Evolutionary conservation across 1,140 invertebrate species (phyloP), one percentile per base, ranked within the genome.

Genomic region (Coelopa frigida): DNA sequence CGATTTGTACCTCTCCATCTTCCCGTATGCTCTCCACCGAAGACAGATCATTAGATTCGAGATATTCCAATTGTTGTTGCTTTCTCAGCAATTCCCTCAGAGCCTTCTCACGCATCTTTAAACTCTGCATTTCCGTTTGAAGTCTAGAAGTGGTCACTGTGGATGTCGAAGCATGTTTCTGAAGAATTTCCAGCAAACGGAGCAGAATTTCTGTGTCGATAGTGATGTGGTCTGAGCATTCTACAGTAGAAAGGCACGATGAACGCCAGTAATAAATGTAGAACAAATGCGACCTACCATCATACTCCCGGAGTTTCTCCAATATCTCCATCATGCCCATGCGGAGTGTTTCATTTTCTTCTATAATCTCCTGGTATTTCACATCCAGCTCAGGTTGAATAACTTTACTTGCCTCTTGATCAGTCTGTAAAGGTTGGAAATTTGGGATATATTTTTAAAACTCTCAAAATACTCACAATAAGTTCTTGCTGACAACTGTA

Each of bases 241-340:
- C 63, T 67, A 7, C 4, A 26, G 43, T 4, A 26, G 33, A 4
- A 32, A 18, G n/a, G n/a, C 24, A 31, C n/a, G 27, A 29, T n/a
- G 8, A 29, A 8, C 27, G 8, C n/a, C 27, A 29, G 8, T 8
- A 8, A 8, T 39, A 5, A 17, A 43, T 21, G 8, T 10, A 27
- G 29, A 36, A 23, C 11, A 5, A 8, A 51, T 15, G 3, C n/a
- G 18, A 31, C 53, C 46, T 55, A 79, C 78, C 76, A 66, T 78
- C 74, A 61, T 80, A 76, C 52, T 74, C 72, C n/a, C 72, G 66
- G 46, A 82, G 68, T 57, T 78, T 77, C 45, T 81, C 78, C 45
- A 81, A 54, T 35, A 82, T 80, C 56, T 82, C 79, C 51, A 79
- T 74, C 72, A 82, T 73, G 32, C 79, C 79, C 44, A 72, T 74